Evolutionary conservation across 2,113 vertebrate species (phyloP), one percentile per base, ranked within the genome.

Genomic region (Nothobranchius kuhntae): DNA sequence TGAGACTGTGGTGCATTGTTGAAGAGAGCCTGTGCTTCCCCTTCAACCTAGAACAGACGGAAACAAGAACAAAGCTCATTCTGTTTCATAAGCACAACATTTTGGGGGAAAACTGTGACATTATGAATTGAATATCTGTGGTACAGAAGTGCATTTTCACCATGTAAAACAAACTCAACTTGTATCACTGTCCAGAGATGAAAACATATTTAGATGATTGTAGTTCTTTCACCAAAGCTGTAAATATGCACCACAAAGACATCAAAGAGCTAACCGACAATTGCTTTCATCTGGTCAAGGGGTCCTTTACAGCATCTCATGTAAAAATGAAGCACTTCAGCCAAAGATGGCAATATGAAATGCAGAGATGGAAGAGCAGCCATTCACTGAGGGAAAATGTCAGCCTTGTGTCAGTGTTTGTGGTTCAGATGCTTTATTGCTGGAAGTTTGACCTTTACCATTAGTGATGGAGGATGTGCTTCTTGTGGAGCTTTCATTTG

Each of bases 211-310:
- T 60, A 65, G 73, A 80, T 81, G 81, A 84, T 80, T 57, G 75
- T 69, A 62, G 84, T 64, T 68, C 72, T 79, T 77, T 67, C 48
- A 62, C 69, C 46, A 59, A 78, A 77, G 69, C 60, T 65, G 75
- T 68, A 85, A 85, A 80, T 82, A 71, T 77, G 83, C 79, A 78
- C 81, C 64, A 83, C 68, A 78, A 76, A 87, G 85, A 90, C 83
- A 87, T 90, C 81, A 92, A 89, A 88, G 81, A 44, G 42, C 72
- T 53, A 63, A 75, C 65, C 61, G 56, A 81, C 80, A 80, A 87
- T 65, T 52, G 65, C 85, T 87, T 91, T 88, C 79, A 87, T 92
- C 84, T 90, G 82, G 84, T 89, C 87, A 86, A 83, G 77, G 85
- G 80, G 81, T 85, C 82, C 73, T 75, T 50, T 51, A 52, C 63